Evolutionary conservation across 1,140 invertebrate genomes (phyloP).

Genomic region (Anagrus nilaparvatae): DNA sequence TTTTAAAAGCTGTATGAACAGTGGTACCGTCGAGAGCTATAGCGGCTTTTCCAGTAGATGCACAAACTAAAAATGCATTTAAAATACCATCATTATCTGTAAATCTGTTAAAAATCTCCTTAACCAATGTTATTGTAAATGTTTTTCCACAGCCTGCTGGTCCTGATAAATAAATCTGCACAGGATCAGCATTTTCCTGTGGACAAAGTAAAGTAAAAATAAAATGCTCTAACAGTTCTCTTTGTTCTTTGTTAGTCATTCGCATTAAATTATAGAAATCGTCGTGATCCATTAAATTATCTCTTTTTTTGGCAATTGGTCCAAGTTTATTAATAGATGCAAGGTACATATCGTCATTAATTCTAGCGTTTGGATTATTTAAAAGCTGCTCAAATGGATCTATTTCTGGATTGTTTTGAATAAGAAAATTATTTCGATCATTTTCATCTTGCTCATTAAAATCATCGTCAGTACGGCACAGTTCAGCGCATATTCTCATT

Average conservation of each 20-base stretch:
- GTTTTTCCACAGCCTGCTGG: constrained; percentile 26
- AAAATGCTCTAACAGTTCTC: constrained; percentile 15
- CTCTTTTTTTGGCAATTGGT: constrained; percentile 17
- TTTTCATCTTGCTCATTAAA: neutral
- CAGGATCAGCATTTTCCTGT: too few species aligned
- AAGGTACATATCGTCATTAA: constrained; percentile 12
- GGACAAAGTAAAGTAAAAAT: constrained; percentile 7
- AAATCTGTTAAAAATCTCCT: constrained; percentile 22
- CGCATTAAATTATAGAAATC: constrained; percentile 14
- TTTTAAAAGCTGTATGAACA: constrained; percentile 3
- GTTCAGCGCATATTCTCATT: neutral
- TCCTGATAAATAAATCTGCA: constrained; percentile 26
- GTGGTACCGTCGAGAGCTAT: constrained; percentile 23
- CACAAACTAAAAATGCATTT: constrained; percentile 26
- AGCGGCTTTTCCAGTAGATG: constrained; percentile 29
- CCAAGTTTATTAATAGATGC: constrained; percentile 16
- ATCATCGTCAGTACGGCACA: neutral
- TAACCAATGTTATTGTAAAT: constrained; percentile 18
- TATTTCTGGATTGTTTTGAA: constrained; percentile 1
- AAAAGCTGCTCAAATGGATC: constrained; percentile 9
- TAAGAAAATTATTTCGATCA: neutral
- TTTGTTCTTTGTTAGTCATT: constrained; percentile 26
- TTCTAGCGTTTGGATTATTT: constrained; percentile 5
- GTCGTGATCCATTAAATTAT: constrained; percentile 11
- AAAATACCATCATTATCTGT: constrained; percentile 2